Percentiles rank a stretch among this genome's conserved stretches.
These are phyloP conservation scores for Sardinella longiceps DNA, from an alignment of 2,797 vertebrate genomes.

Conservation along the genomic window DNA sequence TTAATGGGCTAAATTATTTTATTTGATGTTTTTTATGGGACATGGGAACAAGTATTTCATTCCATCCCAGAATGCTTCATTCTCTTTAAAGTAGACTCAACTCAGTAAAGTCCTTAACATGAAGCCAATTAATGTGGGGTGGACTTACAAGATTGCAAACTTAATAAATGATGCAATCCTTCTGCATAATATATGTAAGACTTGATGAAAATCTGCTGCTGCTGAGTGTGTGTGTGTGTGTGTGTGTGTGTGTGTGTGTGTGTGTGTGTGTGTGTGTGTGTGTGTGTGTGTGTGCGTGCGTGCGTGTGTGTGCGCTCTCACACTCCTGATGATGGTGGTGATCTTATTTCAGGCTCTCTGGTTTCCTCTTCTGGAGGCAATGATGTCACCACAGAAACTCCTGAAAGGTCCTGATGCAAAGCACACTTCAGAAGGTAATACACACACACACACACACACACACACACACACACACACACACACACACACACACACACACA, in stretches of 20 bases:
- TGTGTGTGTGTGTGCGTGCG: slow-evolving; percentile 17
- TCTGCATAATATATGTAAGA: not conserved
- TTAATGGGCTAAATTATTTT: not conserved
- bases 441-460: slow-evolving; percentile 25
- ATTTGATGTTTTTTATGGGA: not conserved
- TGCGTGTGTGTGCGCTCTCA: slow-evolving; percentile 5
- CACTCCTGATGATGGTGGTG: not conserved
- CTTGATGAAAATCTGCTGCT: not conserved
- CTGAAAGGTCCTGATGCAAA: slow-evolving; percentile 69
- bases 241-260: slow-evolving; percentile 36
- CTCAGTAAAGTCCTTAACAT: not conserved
- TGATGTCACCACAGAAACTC: slow-evolving; percentile 93
- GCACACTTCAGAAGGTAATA: slow-evolving; percentile 81
- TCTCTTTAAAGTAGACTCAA: not conserved
- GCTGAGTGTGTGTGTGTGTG: slow-evolving; percentile 25
- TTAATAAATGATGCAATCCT: not conserved
- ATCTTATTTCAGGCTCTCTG: slow-evolving; percentile 80
- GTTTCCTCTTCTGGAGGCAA: slow-evolving; percentile 92
- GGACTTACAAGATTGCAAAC: not conserved
- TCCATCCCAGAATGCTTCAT: not conserved
- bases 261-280: slow-evolving; percentile 4
- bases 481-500: slow-evolving; percentile 8
- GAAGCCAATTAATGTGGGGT: slow-evolving; percentile 34
- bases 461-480: slow-evolving; percentile 23
- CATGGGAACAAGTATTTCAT: not conserved